Evolutionary conservation across 2,113 vertebrate species (phyloP).

Genomic region (Psilopogon haemacephalus): DNA sequence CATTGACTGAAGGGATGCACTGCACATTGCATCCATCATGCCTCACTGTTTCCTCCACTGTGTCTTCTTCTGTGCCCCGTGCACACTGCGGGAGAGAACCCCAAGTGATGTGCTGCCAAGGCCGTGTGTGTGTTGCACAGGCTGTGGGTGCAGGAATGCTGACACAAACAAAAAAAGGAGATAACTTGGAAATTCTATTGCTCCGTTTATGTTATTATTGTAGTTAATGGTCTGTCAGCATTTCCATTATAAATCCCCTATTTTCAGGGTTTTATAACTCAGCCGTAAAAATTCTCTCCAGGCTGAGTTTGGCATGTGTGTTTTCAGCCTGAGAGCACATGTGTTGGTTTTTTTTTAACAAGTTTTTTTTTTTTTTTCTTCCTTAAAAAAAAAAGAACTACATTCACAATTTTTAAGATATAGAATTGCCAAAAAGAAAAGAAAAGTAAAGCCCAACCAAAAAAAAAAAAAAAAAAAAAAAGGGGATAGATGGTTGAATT

Average conservation of each 20-base stretch:
- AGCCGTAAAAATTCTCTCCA: constrained; percentile 74
- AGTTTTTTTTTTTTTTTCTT: constrained; percentile 35
- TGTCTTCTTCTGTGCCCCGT: neutral
- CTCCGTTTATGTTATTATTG: constrained; percentile 66
- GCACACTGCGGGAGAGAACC: accelerated
- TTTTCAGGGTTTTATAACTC: constrained; percentile 72
- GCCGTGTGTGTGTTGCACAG: neutral
- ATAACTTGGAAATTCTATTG: constrained; percentile 70
- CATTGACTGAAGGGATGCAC: neutral
- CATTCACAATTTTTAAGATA: constrained; percentile 71
- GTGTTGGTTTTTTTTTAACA: constrained; percentile 68
- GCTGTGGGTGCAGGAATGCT: constrained; percentile 55
- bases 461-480: constrained; percentile 52
- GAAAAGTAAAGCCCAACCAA: neutral
- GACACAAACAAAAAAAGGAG: constrained; percentile 72
- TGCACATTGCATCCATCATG: accelerated
- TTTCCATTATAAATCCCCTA: constrained; percentile 74
- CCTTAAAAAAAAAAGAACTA: neutral
- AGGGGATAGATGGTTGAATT: too few species aligned
- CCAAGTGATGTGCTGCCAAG: neutral
- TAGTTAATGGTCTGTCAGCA: constrained; percentile 75
- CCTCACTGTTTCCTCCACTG: neutral
- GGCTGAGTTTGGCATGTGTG: constrained; percentile 73
- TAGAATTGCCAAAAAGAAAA: constrained; percentile 58
- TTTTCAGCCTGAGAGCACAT: constrained; percentile 75